Conservation (phyloP, 2,113 vertebrate species). For the Silurus meridionalis region DNA sequence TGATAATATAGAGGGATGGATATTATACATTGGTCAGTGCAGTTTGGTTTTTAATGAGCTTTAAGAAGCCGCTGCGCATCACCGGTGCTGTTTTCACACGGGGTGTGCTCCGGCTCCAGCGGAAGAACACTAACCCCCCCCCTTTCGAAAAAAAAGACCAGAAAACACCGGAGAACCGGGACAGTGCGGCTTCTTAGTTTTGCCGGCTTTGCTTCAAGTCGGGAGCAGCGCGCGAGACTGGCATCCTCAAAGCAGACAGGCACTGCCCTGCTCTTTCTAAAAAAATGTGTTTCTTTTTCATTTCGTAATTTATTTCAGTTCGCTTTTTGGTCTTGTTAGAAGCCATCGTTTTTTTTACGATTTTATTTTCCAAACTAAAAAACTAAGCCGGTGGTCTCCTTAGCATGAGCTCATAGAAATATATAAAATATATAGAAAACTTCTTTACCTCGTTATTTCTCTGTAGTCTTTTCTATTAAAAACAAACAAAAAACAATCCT, state of each 20-base stretch:
- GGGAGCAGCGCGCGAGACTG: constrained; percentile 64
- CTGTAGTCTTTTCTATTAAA: constrained; percentile 23
- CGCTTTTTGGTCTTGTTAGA: constrained; percentile 28
- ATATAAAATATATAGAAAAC: neutral
- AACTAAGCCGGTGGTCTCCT: neutral
- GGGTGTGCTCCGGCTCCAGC: constrained; percentile 71
- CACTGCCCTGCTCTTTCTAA: constrained; percentile 68
- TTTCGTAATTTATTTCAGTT: constrained; percentile 60
- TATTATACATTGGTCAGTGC: constrained; percentile 58
- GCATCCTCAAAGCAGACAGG: constrained; percentile 69
- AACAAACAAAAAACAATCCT: constrained; percentile 42
- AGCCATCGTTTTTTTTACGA: constrained; percentile 39
- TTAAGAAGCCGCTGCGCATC: constrained; percentile 52
- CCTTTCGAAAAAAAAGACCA: no score
- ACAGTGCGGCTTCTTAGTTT: constrained; percentile 63
- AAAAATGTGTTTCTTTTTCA: neutral
- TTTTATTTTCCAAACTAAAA: constrained; percentile 20
- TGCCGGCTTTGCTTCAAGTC: constrained; percentile 69
- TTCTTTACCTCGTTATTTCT: neutral
- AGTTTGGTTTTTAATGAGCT: constrained; percentile 41
- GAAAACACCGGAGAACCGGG: constrained; percentile 41
- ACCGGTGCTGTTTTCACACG: constrained; percentile 62
- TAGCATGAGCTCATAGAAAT: neutral
- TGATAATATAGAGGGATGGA: constrained; percentile 42
- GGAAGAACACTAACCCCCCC: constrained; percentile 62